phyloP scores from a whole-genome alignment of 2,888 invertebrate species.

The Nomada ferruginata region DNA sequence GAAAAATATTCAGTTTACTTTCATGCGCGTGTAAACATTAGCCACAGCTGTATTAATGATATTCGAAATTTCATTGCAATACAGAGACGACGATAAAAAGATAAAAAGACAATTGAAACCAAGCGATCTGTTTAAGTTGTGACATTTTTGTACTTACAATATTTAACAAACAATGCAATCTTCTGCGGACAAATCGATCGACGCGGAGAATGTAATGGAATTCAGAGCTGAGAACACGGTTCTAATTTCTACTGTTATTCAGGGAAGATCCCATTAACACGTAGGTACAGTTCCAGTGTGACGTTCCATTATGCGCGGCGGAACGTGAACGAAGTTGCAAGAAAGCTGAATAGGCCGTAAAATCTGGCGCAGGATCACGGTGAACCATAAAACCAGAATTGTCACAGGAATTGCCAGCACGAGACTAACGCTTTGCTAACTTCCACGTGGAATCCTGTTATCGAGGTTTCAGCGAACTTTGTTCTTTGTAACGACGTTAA shows the following conservation, averaged over 20 bases:
- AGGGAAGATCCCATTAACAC: neutral
- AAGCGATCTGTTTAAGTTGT: neutral
- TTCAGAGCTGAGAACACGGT: neutral
- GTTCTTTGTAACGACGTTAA: conserved; percentile 24
- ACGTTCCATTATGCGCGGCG: conserved; percentile 1
- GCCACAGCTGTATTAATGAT: too few species aligned
- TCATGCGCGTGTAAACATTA: too few species aligned
- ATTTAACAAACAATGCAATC: too few species aligned
- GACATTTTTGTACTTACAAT: too few species aligned
- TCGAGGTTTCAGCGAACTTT: neutral
- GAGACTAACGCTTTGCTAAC: conserved; percentile 6
- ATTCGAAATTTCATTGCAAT: too few species aligned
- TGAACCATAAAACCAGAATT: conserved; percentile 33
- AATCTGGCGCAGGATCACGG: conserved; percentile 16
- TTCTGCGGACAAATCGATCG: too few species aligned
- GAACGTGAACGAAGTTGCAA: neutral
- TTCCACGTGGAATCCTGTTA: conserved; percentile 27
- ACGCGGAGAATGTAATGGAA: neutral
- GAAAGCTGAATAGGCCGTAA: conserved; percentile 14
- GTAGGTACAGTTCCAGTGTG: neutral
- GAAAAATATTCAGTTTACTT: too few species aligned
- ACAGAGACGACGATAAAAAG: too few species aligned
- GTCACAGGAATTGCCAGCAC: conserved; percentile 17
- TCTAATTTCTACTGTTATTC: neutral
- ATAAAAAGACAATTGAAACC: too few species aligned